These are phyloP conservation scores for Slavum lentiscoides DNA, from an alignment of 2,888 invertebrate species.

Conservation along the genomic window DNA sequence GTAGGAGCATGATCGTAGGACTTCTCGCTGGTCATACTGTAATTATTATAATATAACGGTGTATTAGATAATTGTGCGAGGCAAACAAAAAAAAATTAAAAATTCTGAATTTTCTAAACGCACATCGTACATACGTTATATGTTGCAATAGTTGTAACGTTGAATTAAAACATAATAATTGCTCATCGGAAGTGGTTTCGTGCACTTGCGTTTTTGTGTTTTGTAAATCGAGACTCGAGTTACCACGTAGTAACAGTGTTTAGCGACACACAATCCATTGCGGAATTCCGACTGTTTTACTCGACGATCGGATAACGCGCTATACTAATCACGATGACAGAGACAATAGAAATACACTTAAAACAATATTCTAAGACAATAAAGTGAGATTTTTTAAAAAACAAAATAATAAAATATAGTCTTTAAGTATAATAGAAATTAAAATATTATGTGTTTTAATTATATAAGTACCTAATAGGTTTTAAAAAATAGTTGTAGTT, in stretches of 20 bases:
- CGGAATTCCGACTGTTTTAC: not conserved
- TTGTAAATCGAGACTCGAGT: not conserved
- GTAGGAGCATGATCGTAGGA: no score
- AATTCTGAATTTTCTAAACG: not conserved
- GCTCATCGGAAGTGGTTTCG: not conserved
- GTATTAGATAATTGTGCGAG: no score
- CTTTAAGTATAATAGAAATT: not conserved
- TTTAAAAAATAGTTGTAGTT: not conserved
- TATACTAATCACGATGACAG: not conserved
- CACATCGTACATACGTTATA: not conserved
- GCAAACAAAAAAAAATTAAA: not conserved
- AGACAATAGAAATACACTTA: conserved; percentile 19
- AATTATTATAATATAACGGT: no score
- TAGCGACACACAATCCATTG: conserved; percentile 36
- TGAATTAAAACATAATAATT: conserved; percentile 7
- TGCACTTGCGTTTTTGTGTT: not conserved
- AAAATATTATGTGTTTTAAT: not conserved
- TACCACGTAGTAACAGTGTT: not conserved
- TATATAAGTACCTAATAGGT: conserved; percentile 21
- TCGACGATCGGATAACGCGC: not conserved
- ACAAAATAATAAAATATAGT: not conserved
- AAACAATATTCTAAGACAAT: conserved; percentile 36
- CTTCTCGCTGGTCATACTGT: no score
- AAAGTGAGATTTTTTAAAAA: conserved; percentile 44
- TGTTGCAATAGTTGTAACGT: not conserved